Percentiles rank a stretch among this genome's conserved stretches.
Conservation (phyloP, 1,140 invertebrate species). For the Drosophila tsacasi region DNA sequence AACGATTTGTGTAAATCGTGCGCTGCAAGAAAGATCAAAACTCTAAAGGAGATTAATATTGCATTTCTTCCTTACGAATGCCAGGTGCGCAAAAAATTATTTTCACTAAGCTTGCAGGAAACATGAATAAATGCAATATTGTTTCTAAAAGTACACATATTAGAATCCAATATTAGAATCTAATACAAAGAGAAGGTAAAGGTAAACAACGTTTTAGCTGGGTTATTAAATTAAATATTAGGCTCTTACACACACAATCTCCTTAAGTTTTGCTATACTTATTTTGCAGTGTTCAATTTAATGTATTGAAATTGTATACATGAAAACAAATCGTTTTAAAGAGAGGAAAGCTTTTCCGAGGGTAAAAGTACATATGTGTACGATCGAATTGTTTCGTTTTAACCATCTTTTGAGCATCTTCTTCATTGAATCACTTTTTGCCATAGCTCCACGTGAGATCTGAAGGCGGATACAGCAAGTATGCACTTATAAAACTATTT, state of each 20-base stretch:
- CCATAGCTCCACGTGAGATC: not conserved
- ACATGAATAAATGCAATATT: conserved; percentile 17
- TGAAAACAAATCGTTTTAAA: conserved; percentile 12
- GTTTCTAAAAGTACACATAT: not conserved
- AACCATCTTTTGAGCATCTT: not conserved
- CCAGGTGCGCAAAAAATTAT: conserved; percentile 89
- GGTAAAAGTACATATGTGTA: not conserved
- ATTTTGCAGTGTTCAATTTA: conserved; percentile 23
- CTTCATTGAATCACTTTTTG: not conserved
- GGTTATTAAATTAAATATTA: not conserved
- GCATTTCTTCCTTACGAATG: conserved; percentile 99
- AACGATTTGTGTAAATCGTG: conserved; percentile 99
- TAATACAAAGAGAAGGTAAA: not conserved
- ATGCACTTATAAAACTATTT: no score
- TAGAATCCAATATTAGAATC: not conserved
- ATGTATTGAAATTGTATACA: conserved; percentile 20
- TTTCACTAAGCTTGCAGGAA: conserved; percentile 6
- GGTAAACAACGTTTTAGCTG: not conserved
- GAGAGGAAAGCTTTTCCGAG: not conserved
- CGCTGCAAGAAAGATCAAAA: conserved; percentile 98
- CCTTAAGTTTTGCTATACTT: conserved; percentile 22
- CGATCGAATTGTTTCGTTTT: not conserved
- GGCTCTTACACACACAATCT: conserved; percentile 6
- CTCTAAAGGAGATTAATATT: conserved; percentile 99
- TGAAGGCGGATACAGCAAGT: not conserved